These are phyloP conservation scores for Nemopilema nomurai DNA, from an alignment of 30 jellyfish, hydroid and myxozoan species.

Conservation along the genomic window DNA sequence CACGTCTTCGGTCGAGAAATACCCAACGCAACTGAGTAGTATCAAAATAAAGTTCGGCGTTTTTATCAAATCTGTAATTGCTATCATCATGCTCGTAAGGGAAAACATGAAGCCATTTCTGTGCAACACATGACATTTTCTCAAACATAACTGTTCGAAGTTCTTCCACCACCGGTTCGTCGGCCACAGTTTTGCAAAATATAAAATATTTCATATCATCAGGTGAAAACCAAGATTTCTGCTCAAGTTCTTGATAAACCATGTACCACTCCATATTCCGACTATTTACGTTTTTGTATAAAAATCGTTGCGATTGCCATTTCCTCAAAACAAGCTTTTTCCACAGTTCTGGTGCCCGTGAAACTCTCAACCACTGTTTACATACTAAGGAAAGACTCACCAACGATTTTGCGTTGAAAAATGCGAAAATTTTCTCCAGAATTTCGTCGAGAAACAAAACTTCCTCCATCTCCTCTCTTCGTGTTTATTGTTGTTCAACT, in stretches of 20 bases:
- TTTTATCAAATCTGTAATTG: constrained; percentile 65
- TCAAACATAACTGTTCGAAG: constrained; percentile 81
- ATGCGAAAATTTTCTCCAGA: constrained; percentile 53
- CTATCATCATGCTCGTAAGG: constrained; percentile 86
- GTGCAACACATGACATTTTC: constrained; percentile 62
- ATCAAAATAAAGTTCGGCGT: constrained; percentile 87
- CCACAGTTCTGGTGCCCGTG: constrained; percentile 85
- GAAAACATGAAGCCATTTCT: constrained; percentile 92
- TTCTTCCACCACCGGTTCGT: constrained; percentile 72
- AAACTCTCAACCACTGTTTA: constrained; percentile 83
- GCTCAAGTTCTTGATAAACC: constrained; percentile 71
- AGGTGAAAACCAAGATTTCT: constrained; percentile 87
- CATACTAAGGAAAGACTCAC: constrained; percentile 56
- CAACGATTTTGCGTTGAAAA: constrained; percentile 48
- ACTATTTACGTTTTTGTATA: constrained; percentile 61
- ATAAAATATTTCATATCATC: constrained; percentile 97
- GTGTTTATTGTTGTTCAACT: constrained; percentile 25
- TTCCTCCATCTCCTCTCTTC: constrained; percentile 32
- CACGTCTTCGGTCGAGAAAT: constrained; percentile 91
- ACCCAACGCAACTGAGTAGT: constrained; percentile 83
- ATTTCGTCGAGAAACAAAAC: constrained; percentile 74
- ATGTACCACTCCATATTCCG: constrained; percentile 77
- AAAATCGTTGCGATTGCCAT: constrained; percentile 97
- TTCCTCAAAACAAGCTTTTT: constrained; percentile 59
- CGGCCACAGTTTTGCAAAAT: constrained; percentile 85